These are phyloP conservation scores for Prionace glauca DNA, from an alignment of 2,797 vertebrate genomes.

Conservation along the genomic window DNA sequence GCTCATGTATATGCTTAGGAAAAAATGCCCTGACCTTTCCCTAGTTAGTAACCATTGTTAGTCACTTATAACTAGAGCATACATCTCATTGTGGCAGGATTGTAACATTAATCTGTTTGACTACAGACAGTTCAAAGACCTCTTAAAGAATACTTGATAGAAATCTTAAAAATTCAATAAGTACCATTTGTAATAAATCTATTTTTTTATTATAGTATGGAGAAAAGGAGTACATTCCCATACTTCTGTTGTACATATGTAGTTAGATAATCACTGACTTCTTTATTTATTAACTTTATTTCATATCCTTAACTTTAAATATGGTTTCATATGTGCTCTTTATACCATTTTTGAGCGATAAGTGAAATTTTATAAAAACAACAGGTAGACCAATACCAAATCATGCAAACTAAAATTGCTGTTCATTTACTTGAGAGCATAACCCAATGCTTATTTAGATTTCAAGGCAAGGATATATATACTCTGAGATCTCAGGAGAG, in stretches of 20 bases:
- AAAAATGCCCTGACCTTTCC: too few relatives aligned
- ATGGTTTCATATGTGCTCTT: background rate
- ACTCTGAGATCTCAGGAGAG: background rate
- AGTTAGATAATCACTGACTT: background rate
- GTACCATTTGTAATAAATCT: background rate
- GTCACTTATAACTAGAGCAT: too few relatives aligned
- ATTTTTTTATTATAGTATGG: too few relatives aligned
- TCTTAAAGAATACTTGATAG: background rate
- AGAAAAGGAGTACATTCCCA: background rate
- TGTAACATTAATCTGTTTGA: background rate
- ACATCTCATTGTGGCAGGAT: too few relatives aligned
- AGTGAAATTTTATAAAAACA: background rate
- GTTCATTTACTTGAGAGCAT: background rate
- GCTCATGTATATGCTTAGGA: too few relatives aligned
- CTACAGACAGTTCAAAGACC: background rate
- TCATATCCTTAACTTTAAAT: background rate
- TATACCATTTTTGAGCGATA: background rate
- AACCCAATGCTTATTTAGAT: background rate
- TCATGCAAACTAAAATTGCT: background rate
- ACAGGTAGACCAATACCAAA: background rate
- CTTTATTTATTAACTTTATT: background rate
- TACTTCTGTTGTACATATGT: background rate
- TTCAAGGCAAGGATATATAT: background rate
- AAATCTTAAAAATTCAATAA: background rate
- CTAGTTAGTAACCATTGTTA: too few relatives aligned